phyloP scores from a whole-genome alignment of 2,888 invertebrate genomes.

The Thumatha senex region DNA sequence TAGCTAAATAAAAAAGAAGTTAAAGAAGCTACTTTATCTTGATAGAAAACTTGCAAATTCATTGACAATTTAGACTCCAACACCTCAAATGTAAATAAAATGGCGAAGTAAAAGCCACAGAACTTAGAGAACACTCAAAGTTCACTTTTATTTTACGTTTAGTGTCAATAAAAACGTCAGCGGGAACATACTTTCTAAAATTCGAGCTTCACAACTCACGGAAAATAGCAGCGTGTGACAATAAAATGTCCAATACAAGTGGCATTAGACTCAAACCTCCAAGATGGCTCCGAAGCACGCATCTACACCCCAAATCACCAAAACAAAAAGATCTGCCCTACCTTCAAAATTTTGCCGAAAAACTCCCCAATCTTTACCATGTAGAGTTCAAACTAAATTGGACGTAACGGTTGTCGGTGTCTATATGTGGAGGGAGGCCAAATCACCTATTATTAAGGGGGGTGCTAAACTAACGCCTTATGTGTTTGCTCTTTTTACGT shows the following conservation, averaged over 20 bases:
- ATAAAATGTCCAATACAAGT: slow-evolving; percentile 79
- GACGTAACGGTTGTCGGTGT: slow-evolving; percentile 44
- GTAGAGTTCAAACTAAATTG: slow-evolving; percentile 49
- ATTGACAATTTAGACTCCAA: slow-evolving; percentile 30
- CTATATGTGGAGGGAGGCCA: slow-evolving; percentile 60
- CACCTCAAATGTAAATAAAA: slow-evolving; percentile 43
- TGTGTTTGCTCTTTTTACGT: slow-evolving; percentile 77
- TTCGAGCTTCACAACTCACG: slow-evolving; percentile 67
- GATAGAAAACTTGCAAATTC: slow-evolving; percentile 4
- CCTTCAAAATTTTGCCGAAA: slow-evolving; percentile 14
- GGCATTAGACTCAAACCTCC: slow-evolving; percentile 69
- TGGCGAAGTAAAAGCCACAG: slow-evolving; percentile 56
- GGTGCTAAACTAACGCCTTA: slow-evolving; percentile 78
- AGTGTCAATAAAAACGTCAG: slow-evolving; percentile 75
- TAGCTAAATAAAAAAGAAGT: too few species aligned
- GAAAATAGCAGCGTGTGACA: slow-evolving; percentile 72
- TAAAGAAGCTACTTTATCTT: too few species aligned
- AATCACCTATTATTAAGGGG: slow-evolving; percentile 79
- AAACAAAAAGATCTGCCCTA: slow-evolving; percentile 38
- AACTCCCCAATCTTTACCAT: slow-evolving; percentile 20
- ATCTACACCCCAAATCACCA: slow-evolving; percentile 49
- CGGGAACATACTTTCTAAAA: slow-evolving; percentile 67
- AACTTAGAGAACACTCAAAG: slow-evolving; percentile 68
- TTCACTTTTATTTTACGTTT: slow-evolving; percentile 70
- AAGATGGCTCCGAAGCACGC: slow-evolving; percentile 74